A percentile compares a stretch with the other conserved stretches of the same genome.
Conservation (phyloP, 2,797 vertebrate species). For the Dromococcyx pavoninus region DNA sequence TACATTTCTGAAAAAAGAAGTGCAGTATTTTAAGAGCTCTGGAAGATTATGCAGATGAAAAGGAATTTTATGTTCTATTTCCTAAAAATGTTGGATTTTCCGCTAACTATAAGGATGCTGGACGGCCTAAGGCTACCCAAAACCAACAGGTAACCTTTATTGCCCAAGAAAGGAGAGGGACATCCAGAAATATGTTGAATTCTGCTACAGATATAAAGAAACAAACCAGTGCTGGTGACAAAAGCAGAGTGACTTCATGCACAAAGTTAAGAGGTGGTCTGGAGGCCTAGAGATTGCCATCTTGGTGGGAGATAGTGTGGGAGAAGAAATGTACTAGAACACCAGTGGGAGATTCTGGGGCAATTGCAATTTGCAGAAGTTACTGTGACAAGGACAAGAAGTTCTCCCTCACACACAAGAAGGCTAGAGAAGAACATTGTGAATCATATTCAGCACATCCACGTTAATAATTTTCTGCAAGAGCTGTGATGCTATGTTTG, state of each 20-base stretch:
- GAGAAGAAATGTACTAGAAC: neutral
- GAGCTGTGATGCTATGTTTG: neutral
- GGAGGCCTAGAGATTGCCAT: neutral
- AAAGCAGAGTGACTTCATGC: neutral
- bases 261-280: neutral
- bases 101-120: neutral
- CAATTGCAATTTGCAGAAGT: neutral
- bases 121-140: neutral
- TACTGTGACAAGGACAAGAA: neutral
- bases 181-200: neutral
- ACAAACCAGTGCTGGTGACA: neutral
- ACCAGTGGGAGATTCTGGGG: neutral
- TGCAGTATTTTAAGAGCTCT: neutral
- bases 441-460: neutral
- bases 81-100: neutral
- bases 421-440: neutral
- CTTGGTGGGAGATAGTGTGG: neutral
- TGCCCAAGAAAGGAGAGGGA: neutral
- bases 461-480: neutral
- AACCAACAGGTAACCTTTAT: neutral
- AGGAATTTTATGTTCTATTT: neutral
- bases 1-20: neutral
- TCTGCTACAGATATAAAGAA: neutral
- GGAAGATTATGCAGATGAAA: neutral
- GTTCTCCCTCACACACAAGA: neutral